phyloP scores from a whole-genome alignment of 2,113 vertebrate species.

The Ursus arctos region DNA sequence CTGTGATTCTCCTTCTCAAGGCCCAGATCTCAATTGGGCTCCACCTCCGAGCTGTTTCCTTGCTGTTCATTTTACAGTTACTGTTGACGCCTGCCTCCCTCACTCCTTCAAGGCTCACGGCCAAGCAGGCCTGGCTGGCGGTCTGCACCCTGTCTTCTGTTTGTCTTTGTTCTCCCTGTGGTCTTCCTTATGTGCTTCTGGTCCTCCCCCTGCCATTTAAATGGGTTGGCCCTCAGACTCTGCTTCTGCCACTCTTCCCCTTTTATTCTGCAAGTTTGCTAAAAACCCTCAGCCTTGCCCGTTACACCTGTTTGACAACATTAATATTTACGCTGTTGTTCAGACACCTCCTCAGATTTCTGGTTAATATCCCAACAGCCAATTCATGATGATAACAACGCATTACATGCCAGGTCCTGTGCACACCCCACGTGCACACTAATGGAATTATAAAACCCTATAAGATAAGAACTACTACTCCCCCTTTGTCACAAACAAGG shows the following conservation, averaged over 20 bases:
- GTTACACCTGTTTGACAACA: no score
- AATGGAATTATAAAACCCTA: no score
- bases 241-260: background rate
- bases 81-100: background rate
- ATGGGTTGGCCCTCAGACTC: no score
- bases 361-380: background rate
- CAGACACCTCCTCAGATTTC: background rate
- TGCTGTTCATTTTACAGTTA: background rate
- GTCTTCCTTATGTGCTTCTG: background rate
- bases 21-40: rapidly evolving
- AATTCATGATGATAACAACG: background rate
- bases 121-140: background rate
- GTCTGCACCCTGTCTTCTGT: background rate
- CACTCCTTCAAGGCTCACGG: background rate
- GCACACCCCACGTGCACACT: no score
- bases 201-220: background rate
- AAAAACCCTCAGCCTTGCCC: background rate
- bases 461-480: background rate
- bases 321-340: no score
- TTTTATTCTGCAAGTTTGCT: background rate
- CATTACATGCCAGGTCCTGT: background rate
- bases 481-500: background rate
- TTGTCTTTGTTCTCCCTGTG: background rate
- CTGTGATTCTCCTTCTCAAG: background rate
- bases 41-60: background rate